phyloP scores from a whole-genome alignment of 2,797 vertebrate species.

The Sebastes taczanowskii region DNA sequence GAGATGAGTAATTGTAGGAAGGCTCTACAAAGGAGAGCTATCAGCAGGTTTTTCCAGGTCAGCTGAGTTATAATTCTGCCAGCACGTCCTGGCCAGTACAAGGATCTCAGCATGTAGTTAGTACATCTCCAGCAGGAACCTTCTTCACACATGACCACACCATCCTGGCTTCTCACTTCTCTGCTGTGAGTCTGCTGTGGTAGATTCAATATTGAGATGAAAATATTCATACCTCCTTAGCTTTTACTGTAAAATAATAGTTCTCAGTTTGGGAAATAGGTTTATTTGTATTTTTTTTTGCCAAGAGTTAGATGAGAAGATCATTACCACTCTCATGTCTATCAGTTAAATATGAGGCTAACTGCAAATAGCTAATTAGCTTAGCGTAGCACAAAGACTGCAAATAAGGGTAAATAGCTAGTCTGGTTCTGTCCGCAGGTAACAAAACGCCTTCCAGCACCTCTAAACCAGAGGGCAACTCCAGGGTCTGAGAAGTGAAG shows the following conservation, averaged over 20 bases:
- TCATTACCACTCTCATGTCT: neutral
- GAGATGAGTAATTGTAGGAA: neutral
- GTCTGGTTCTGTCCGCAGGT: no score
- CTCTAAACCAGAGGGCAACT: no score
- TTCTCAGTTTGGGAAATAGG: neutral
- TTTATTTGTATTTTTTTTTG: neutral
- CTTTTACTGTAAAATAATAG: neutral
- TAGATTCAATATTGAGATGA: neutral
- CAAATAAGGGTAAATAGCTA: no score
- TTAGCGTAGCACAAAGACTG: no score
- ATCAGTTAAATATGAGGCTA: neutral
- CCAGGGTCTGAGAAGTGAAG: no score
- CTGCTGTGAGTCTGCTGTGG: neutral
- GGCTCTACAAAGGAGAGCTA: neutral
- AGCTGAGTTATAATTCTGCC: conserved; percentile 23
- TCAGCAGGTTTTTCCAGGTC: conserved; percentile 13
- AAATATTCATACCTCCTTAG: neutral
- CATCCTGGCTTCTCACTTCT: neutral
- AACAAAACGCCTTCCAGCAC: no score
- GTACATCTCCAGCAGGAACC: neutral
- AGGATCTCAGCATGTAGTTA: conserved; percentile 8
- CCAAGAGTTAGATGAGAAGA: neutral
- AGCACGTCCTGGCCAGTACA: neutral
- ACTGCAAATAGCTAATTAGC: no score
- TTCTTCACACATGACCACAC: conserved; percentile 19